Conservation (phyloP, 2,888 invertebrate genomes). For the Ormyrus nitidulus region DNA sequence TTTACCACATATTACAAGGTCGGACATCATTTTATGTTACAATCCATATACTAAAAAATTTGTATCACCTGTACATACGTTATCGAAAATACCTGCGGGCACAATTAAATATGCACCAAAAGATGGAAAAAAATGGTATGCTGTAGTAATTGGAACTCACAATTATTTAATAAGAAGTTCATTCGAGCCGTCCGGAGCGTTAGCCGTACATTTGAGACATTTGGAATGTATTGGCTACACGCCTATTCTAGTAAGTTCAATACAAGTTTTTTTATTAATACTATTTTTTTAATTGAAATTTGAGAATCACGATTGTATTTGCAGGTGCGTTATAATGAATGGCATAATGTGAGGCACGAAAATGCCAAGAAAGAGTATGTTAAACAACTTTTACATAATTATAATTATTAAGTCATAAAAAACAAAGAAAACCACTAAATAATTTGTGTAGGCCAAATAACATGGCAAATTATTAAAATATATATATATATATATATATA, state of each 20-base stretch:
- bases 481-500: too few species aligned
- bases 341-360: background rate
- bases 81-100: conserved; percentile 55
- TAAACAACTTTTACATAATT: background rate
- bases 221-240: conserved; percentile 77
- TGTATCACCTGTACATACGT: conserved; percentile 59
- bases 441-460: too few species aligned
- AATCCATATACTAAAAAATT: conserved; percentile 77
- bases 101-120: conserved; percentile 63
- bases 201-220: conserved; percentile 81
- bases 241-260: conserved; percentile 67
- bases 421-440: too few species aligned
- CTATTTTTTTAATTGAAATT: background rate
- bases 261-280: background rate
- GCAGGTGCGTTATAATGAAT: background rate
- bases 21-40: conserved; percentile 81
- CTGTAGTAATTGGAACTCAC: conserved; percentile 77
- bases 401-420: background rate
- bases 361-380: background rate
- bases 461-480: too few species aligned
- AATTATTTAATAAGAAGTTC: conserved; percentile 51
- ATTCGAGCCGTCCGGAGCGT: conserved; percentile 75
- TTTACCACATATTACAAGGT: conserved; percentile 82
- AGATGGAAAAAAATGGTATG: conserved; percentile 75
- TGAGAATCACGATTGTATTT: background rate